Evolutionary conservation across 2,888 invertebrate species (phyloP).

Genomic region (Suillia variegata): DNA sequence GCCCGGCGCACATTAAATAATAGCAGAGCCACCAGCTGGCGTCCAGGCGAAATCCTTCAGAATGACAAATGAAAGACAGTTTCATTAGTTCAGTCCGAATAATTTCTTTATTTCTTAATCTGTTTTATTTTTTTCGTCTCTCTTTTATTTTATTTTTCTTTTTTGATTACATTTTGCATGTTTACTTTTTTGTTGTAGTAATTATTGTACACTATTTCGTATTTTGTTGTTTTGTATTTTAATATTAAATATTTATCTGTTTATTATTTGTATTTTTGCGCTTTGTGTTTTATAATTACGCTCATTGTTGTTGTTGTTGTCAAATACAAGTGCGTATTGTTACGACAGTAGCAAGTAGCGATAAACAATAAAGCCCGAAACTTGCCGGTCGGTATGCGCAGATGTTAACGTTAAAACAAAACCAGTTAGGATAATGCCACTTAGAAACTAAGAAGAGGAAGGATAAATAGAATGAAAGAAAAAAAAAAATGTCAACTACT

Average conservation of each 20-base stretch:
- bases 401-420: no score
- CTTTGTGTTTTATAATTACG: constrained; percentile 26
- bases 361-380: no score
- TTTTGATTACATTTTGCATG: constrained; percentile 41
- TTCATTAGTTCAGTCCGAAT: constrained; percentile 4
- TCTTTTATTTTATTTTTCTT: constrained; percentile 2
- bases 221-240: constrained; percentile 17
- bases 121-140: background rate
- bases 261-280: constrained; percentile 23
- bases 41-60: no score
- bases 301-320: constrained; percentile 21
- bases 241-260: constrained; percentile 8
- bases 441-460: no score
- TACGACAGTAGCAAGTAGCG: no score
- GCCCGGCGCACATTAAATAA: no score
- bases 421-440: no score
- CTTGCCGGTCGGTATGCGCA: no score
- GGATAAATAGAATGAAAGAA: no score
- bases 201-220: constrained; percentile 13
- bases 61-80: no score
- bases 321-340: constrained; percentile 2
- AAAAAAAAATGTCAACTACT: no score
- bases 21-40: no score
- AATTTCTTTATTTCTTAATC: constrained; percentile 6
- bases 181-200: constrained; percentile 9